Percentiles rank a stretch among this genome's conserved stretches.
phyloP scores from a whole-genome alignment of 1,140 invertebrate genomes.

The Thereuonema tuberculata region DNA sequence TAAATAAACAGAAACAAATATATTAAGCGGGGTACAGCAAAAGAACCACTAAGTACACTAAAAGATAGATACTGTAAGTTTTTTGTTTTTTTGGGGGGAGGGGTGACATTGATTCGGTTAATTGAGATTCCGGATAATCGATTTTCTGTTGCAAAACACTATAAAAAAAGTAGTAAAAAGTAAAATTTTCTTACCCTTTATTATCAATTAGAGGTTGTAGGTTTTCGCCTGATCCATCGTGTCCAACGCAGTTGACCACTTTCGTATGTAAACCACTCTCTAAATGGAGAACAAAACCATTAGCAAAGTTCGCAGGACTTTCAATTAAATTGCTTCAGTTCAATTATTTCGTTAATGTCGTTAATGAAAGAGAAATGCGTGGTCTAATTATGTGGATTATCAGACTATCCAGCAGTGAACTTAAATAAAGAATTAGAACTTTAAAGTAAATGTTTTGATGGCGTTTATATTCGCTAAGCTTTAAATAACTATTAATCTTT shows the following conservation, averaged over 20 bases:
- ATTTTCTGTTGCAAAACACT: not conserved
- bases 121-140: too few species aligned
- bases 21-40: not conserved
- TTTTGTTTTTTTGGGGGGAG: not conserved
- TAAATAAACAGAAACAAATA: not conserved
- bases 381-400: not conserved
- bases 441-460: not conserved
- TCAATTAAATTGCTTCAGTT: not conserved
- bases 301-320: not conserved
- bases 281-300: not conserved
- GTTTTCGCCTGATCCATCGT: conserved; percentile 53
- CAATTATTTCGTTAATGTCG: not conserved
- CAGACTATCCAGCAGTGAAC: not conserved
- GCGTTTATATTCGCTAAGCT: not conserved
- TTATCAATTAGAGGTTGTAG: conserved; percentile 52
- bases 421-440: not conserved
- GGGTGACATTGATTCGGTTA: too few species aligned
- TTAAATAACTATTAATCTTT: not conserved
- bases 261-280: conserved; percentile 32
- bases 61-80: not conserved
- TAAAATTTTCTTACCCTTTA: conserved; percentile 32
- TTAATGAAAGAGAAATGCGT: not conserved
- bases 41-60: not conserved
- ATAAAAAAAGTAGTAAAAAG: not conserved
- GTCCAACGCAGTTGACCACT: conserved; percentile 53